Evolutionary conservation across 2,888 invertebrate species (phyloP).

Genomic region (Synergus laeviventris): DNA sequence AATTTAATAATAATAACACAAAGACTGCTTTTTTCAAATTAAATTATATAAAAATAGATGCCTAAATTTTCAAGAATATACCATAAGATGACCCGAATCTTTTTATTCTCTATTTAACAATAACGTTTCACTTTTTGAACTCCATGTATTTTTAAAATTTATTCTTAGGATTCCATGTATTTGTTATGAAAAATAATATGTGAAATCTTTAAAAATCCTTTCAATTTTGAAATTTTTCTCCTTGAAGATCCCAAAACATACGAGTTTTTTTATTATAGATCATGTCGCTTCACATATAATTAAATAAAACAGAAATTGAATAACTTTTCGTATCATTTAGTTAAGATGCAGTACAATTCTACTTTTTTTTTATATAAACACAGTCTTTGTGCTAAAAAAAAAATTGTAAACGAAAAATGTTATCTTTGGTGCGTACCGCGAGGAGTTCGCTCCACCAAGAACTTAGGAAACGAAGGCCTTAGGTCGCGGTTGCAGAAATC

Average conservation of each 20-base stretch:
- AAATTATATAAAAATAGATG: background rate
- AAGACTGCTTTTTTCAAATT: constrained; percentile 15
- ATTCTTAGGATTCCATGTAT: too few relatives aligned
- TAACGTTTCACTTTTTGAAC: background rate
- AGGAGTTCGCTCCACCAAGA: constrained; percentile 62
- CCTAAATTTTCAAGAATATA: background rate
- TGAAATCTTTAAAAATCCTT: too few relatives aligned
- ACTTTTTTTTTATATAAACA: too few relatives aligned
- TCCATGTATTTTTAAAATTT: too few relatives aligned
- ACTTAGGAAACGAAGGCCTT: constrained; percentile 77
- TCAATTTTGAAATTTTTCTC: too few relatives aligned
- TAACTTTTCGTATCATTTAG: too few relatives aligned
- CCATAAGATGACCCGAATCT: background rate
- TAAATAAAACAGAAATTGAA: too few relatives aligned
- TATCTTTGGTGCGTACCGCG: constrained; percentile 64
- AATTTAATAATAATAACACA: background rate
- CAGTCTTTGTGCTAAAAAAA: constrained; percentile 25
- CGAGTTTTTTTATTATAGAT: too few relatives aligned
- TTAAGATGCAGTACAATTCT: too few relatives aligned
- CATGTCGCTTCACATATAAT: too few relatives aligned
- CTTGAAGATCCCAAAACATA: too few relatives aligned
- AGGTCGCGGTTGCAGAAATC: constrained; percentile 86
- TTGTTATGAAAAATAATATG: too few relatives aligned
- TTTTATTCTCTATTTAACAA: background rate
- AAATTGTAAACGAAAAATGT: background rate